Percentiles rank a stretch among this genome's conserved stretches.
Evolutionary conservation across 1,140 invertebrate genomes (phyloP).

Genomic region (Drosophila novamexicana): DNA sequence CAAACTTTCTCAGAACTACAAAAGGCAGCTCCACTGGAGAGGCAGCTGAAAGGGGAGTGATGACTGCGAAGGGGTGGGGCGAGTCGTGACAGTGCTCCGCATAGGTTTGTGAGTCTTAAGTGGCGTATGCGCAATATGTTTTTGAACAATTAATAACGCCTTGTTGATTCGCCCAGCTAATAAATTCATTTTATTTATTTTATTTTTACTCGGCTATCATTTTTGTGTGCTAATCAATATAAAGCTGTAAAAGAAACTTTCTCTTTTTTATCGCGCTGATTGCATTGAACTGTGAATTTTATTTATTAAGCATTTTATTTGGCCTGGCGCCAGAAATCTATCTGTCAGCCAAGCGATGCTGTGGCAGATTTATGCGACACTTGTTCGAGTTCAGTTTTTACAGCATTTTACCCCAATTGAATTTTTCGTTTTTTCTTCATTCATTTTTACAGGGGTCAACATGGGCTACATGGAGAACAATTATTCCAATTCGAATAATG

Average conservation of each 20-base stretch:
- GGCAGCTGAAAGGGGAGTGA: neutral
- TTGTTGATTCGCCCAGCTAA: conserved; percentile 56
- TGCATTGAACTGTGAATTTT: conserved; percentile 67
- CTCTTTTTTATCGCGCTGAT: conserved; percentile 24
- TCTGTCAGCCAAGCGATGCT: conserved; percentile 28
- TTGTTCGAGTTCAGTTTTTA: conserved; percentile 27
- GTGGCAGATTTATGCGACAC: conserved; percentile 38
- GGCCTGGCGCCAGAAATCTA: conserved; percentile 60
- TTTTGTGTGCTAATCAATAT: conserved; percentile 77
- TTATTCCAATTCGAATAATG: conserved; percentile 96
- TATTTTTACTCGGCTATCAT: conserved; percentile 29
- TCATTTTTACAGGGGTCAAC: conserved; percentile 88
- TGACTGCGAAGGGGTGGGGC: too few relatives aligned
- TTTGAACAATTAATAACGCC: conserved; percentile 69
- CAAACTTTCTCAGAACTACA: conserved; percentile 40
- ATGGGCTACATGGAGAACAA: conserved; percentile 96
- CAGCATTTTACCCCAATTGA: conserved; percentile 11
- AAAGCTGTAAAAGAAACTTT: conserved; percentile 38
- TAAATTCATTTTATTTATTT: conserved; percentile 56
- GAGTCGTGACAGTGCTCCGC: conserved; percentile 7
- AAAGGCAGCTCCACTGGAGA: conserved; percentile 1
- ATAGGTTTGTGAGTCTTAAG: conserved; percentile 56
- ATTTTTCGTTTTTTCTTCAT: conserved; percentile 17
- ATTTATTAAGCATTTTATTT: conserved; percentile 60
- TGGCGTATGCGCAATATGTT: conserved; percentile 66